phyloP scores from a whole-genome alignment of 1,140 invertebrate species.

The Spodoptera frugiperda region DNA sequence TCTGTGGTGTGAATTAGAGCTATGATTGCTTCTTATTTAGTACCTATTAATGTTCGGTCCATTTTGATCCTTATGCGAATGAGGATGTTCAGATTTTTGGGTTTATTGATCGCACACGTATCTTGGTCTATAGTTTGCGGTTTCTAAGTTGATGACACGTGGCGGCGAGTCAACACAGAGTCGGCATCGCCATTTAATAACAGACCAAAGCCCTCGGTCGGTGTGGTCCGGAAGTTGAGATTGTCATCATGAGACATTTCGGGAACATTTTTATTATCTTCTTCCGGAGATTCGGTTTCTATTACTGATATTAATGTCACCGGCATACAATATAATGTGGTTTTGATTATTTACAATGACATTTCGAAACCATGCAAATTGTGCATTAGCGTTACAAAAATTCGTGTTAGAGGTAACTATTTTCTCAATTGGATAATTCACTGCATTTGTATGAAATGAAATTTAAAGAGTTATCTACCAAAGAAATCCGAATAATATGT shows the following conservation, averaged over 20 bases:
- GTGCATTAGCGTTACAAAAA: slow-evolving; percentile 18
- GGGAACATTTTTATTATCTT: slow-evolving; percentile 60
- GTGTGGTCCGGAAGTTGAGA: slow-evolving; percentile 76
- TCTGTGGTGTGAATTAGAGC: slow-evolving; percentile 66
- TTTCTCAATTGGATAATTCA: neutral
- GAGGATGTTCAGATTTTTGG: neutral
- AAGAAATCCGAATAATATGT: slow-evolving; percentile 21
- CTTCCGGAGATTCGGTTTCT: slow-evolving; percentile 55
- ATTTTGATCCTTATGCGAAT: slow-evolving; percentile 48
- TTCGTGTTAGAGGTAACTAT: neutral
- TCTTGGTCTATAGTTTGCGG: slow-evolving; percentile 52
- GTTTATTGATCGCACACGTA: slow-evolving; percentile 23
- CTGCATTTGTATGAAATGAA: neutral
- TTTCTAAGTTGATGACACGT: slow-evolving; percentile 56
- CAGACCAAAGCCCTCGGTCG: slow-evolving; percentile 49
- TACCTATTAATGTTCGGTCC: slow-evolving; percentile 31
- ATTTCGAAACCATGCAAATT: slow-evolving; percentile 23
- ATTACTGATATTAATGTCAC: slow-evolving; percentile 56
- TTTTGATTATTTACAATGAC: slow-evolving; percentile 8
- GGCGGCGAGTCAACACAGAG: slow-evolving; percentile 49
- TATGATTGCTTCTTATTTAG: slow-evolving; percentile 46
- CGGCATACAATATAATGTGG: slow-evolving; percentile 46
- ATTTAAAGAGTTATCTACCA: neutral
- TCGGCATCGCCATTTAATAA: slow-evolving; percentile 65
- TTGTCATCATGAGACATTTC: slow-evolving; percentile 66